These are phyloP conservation scores for Montipora capricornis DNA, from an alignment of 64 coral and sea anemone species.

Conservation along the genomic window DNA sequence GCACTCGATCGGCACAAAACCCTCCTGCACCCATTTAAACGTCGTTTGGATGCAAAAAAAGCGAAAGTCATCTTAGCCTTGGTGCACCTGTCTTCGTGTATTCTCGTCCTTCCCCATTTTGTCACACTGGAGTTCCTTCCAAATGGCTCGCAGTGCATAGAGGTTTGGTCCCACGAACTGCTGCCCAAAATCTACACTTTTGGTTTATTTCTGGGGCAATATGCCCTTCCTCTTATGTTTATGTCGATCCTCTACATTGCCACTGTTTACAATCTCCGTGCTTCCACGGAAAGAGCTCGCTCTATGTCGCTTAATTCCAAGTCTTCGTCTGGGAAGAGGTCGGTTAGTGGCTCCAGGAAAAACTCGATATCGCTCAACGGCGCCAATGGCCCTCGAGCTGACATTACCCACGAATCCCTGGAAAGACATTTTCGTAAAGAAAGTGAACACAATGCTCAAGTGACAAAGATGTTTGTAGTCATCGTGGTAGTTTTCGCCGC, in stretches of 20 bases:
- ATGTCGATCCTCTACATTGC: slow-evolving; percentile 66
- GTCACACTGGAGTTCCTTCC: slow-evolving; percentile 2
- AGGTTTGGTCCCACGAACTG: slow-evolving; percentile 51
- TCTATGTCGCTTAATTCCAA: slow-evolving; percentile 10
- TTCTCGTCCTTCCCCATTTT: slow-evolving; percentile 22
- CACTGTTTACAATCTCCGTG: slow-evolving; percentile 10
- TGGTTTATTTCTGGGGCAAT: slow-evolving; percentile 66
- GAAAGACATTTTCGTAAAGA: slow-evolving; percentile 18
- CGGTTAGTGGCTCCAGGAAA: neutral
- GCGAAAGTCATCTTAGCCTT: slow-evolving; percentile 36
- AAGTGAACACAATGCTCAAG: slow-evolving; percentile 48
- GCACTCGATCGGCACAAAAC: slow-evolving; percentile 55
- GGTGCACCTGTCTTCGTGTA: neutral
- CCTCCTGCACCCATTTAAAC: slow-evolving; percentile 62
- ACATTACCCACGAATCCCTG: neutral
- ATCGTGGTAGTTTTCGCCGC: slow-evolving; percentile 77
- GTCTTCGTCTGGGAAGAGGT: neutral
- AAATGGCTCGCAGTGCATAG: neutral
- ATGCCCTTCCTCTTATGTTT: slow-evolving; percentile 48
- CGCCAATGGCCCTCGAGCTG: neutral
- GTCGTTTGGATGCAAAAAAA: slow-evolving; percentile 31
- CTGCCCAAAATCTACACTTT: slow-evolving; percentile 69
- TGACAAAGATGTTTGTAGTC: slow-evolving; percentile 83
- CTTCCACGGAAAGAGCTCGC: slow-evolving; percentile 20
- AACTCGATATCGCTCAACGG: neutral